Evolutionary conservation across 2,888 invertebrate genomes (phyloP).

Genomic region (Rosalia funebris): DNA sequence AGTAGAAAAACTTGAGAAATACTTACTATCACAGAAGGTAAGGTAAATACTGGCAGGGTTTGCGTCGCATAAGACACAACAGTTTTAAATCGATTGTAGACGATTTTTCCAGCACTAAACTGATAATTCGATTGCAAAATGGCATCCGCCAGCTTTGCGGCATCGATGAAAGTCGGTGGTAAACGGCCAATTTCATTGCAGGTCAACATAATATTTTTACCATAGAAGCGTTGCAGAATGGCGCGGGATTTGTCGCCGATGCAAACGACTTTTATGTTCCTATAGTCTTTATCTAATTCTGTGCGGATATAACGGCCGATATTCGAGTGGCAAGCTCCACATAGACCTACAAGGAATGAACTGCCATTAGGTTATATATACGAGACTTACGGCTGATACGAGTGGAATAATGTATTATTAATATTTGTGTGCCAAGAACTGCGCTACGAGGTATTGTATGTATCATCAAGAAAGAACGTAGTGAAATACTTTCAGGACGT

Average conservation of each 20-base stretch:
- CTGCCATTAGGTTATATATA: too few relatives aligned
- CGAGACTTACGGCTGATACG: too few relatives aligned
- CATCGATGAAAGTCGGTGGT: conserved; percentile 93
- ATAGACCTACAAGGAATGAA: conserved; percentile 83
- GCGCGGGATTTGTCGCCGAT: conserved; percentile 95
- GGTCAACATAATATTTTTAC: conserved; percentile 84
- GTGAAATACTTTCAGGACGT: too few relatives aligned
- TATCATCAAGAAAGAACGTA: too few relatives aligned
- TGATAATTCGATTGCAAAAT: conserved; percentile 83
- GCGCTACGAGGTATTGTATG: too few relatives aligned
- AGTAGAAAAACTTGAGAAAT: too few relatives aligned
- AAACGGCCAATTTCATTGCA: conserved; percentile 91
- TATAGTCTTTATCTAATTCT: conserved; percentile 68
- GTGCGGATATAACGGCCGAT: conserved; percentile 85
- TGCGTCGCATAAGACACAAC: conserved; percentile 90
- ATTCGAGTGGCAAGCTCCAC: conserved; percentile 95
- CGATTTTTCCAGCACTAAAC: conserved; percentile 88
- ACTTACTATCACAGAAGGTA: conserved; percentile 77
- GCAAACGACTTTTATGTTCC: conserved; percentile 81
- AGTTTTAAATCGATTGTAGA: conserved; percentile 93
- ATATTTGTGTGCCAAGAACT: too few relatives aligned
- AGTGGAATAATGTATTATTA: too few relatives aligned
- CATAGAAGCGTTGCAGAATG: conserved; percentile 81
- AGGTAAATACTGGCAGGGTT: conserved; percentile 86
- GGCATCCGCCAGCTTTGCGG: conserved; percentile 83